Evolutionary conservation across 1,140 invertebrate genomes (phyloP), one percentile per base, ranked within the genome.

Genomic region (Xylocopa sonorina): DNA sequence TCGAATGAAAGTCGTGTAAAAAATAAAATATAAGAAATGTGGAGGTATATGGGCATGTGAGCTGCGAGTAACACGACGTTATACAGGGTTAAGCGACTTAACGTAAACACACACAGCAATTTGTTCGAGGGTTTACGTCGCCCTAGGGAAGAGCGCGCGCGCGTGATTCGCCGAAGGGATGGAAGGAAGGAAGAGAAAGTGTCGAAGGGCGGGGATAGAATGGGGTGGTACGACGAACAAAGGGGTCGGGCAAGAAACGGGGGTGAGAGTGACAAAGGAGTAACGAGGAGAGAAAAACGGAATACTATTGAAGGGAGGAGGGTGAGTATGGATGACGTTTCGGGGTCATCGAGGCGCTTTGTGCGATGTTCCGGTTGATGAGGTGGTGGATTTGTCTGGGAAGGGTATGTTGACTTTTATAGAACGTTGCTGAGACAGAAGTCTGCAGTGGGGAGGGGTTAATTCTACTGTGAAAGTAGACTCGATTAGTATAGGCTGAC

Each of bases 51-150:
- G n/a, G n/a, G n/a, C n/a, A n/a, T n/a, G n/a, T n/a, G n/a, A n/a
- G n/a, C n/a, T n/a, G n/a, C n/a, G n/a, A n/a, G n/a, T n/a, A n/a
- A n/a, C n/a, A n/a, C n/a, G n/a, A n/a, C n/a, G n/a, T n/a, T n/a
- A n/a, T n/a, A n/a, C n/a, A n/a, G n/a, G n/a, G n/a, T n/a, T n/a
- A 78, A 79, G 69, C 81, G 78, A 83, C 87, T 87, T 78, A 85
- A 71, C 82, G 86, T 84, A 84, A 87, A 87, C 85, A 87, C 85
- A 57, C 86, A 82, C 80, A 82, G 68, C 82, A 77, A 84, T 87
- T 87, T 87, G 82, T 86, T 58, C 60, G 43, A 60, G 46, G 79
- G 76, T 78, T 84, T 77, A 82, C 48, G 78, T 77, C 73, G 67
- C 84, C 76, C 76, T 58, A 57, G 84, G 83, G 83, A 79, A 73